phyloP scores from a whole-genome alignment of 2,113 vertebrate species.

The Rhabdomys dilectus region DNA sequence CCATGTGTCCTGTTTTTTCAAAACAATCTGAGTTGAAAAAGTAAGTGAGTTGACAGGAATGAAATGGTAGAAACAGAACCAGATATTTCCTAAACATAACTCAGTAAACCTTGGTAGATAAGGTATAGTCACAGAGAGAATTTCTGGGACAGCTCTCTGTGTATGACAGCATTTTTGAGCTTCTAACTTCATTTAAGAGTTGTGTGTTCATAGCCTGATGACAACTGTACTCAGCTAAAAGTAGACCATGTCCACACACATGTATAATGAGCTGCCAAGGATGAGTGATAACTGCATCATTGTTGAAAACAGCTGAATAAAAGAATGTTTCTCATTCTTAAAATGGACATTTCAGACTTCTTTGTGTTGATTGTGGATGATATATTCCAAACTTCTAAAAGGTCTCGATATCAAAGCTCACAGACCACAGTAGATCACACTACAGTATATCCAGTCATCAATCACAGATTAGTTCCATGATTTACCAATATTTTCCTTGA shows the following conservation, averaged over 20 bases:
- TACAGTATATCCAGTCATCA: background rate
- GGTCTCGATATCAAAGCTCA: background rate
- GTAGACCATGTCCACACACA: slow-evolving; percentile 2
- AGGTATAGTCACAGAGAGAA: slow-evolving; percentile 13
- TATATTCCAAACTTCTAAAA: background rate
- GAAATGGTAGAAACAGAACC: background rate
- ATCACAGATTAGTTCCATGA: background rate
- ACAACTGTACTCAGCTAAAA: slow-evolving; percentile 53
- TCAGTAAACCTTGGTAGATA: slow-evolving; percentile 35
- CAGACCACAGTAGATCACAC: background rate
- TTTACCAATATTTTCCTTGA: background rate
- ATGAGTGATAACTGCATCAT: slow-evolving; percentile 52
- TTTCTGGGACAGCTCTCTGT: slow-evolving; percentile 65
- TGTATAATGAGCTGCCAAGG: slow-evolving; percentile 37
- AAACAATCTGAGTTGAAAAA: background rate
- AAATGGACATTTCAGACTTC: background rate
- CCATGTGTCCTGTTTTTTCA: slow-evolving; percentile 7
- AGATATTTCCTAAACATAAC: slow-evolving; percentile 42
- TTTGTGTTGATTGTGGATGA: slow-evolving; percentile 7
- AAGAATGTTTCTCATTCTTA: slow-evolving; percentile 50
- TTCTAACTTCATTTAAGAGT: slow-evolving; percentile 49
- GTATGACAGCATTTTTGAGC: slow-evolving; percentile 65
- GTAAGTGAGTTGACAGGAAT: slow-evolving; percentile 1
- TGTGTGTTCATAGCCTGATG: slow-evolving; percentile 58
- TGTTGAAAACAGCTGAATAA: slow-evolving; percentile 54